Conservation (phyloP, 2,888 invertebrate species). For the Euproctis similis region DNA sequence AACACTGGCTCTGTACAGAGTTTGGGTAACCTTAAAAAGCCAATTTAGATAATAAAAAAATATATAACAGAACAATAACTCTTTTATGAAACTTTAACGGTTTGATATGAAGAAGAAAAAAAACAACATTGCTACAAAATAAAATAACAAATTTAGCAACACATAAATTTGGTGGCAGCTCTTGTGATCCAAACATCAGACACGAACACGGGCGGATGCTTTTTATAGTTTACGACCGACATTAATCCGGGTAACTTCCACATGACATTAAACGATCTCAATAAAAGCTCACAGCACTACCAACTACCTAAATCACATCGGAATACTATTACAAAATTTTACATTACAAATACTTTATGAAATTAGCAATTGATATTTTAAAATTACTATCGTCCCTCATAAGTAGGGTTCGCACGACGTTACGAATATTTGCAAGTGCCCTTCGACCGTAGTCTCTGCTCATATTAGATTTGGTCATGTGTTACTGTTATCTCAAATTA, state of each 20-base stretch:
- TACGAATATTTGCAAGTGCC: too few relatives aligned
- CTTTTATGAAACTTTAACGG: conserved; percentile 15
- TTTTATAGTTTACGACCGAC: conserved; percentile 41
- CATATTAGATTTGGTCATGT: conserved; percentile 29
- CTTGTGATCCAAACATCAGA: conserved; percentile 37
- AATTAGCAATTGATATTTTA: too few relatives aligned
- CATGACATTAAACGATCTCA: conserved; percentile 32
- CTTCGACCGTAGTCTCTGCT: conserved; percentile 14
- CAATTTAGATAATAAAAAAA: conserved; percentile 15
- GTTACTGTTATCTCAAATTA: conserved; percentile 28
- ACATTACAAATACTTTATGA: too few relatives aligned
- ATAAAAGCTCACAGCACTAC: conserved; percentile 37
- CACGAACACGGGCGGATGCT: conserved; percentile 42
- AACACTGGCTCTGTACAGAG: conserved; percentile 8
- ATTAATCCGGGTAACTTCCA: conserved; percentile 31
- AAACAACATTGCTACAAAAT: too few relatives aligned
- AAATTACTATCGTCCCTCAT: too few relatives aligned
- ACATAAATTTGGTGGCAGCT: conserved; percentile 25
- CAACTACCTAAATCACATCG: too few relatives aligned
- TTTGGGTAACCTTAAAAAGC: conserved; percentile 13
- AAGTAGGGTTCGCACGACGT: too few relatives aligned
- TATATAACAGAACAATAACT: conserved; percentile 15
- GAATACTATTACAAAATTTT: conserved; percentile 33
- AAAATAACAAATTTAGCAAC: conserved; percentile 27
- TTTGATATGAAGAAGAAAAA: conserved; percentile 6